These are phyloP conservation scores for Leptopilina clavipes DNA, from an alignment of 1,140 invertebrate genomes.

Conservation along the genomic window DNA sequence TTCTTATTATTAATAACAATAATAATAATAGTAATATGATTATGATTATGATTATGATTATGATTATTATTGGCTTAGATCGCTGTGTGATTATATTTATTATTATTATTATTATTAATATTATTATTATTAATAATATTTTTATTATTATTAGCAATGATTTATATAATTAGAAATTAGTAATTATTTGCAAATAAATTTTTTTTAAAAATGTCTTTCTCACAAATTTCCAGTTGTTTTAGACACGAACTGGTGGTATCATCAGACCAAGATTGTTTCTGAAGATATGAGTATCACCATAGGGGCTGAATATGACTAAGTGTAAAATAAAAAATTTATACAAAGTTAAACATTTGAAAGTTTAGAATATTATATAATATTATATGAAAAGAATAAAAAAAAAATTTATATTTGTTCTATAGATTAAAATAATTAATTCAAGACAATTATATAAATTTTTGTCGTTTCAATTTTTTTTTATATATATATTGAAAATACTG, in stretches of 20 bases:
- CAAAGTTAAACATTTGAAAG: conserved; percentile 17
- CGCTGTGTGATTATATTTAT: no score
- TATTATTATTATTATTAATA: no score
- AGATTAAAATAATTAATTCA: not conserved
- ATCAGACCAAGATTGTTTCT: conserved; percentile 90
- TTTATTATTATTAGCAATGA: no score
- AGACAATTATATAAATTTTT: not conserved
- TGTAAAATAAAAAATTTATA: not conserved
- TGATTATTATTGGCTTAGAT: no score
- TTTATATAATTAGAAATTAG: no score
- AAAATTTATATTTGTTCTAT: not conserved
- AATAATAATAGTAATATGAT: no score
- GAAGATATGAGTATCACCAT: conserved; percentile 95
- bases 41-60: no score
- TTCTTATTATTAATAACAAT: no score
- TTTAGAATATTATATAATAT: not conserved
- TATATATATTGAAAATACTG: no score
- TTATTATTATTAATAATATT: no score
- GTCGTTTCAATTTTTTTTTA: no score
- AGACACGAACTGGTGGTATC: conserved; percentile 97
- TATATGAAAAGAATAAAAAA: not conserved
- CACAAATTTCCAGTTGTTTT: conserved; percentile 82
- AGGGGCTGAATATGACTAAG: conserved; percentile 93
- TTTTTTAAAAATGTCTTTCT: not conserved
- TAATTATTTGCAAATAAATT: no score